A percentile compares a stretch with the other conserved stretches of the same genome.
These are phyloP conservation scores for Leptinotarsa juncta DNA, from an alignment of 2,888 invertebrate species.

Conservation along the genomic window DNA sequence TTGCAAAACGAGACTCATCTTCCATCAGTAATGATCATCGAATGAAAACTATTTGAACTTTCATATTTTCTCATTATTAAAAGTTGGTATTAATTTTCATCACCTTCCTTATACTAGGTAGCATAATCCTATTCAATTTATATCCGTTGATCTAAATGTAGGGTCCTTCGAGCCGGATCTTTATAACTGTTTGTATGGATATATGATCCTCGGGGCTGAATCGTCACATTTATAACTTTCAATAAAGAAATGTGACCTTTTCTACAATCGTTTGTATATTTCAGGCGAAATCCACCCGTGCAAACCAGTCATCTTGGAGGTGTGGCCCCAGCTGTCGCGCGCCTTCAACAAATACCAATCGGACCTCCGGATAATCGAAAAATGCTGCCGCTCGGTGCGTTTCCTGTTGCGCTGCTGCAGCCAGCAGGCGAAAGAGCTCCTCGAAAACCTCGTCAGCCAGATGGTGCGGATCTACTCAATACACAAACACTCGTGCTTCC, in stretches of 20 bases:
- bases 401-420: conserved; percentile 91
- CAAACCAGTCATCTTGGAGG: conserved; percentile 69
- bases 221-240: background rate
- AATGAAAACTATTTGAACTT: too few species aligned
- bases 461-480: conserved; percentile 82
- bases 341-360: conserved; percentile 82
- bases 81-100: too few species aligned
- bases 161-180: too few species aligned
- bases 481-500: conserved; percentile 90
- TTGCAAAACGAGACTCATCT: too few species aligned
- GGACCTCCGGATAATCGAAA: conserved; percentile 91
- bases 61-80: too few species aligned
- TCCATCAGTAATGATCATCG: too few species aligned
- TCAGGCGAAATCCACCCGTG: conserved; percentile 61
- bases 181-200: background rate
- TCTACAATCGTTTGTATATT: background rate
- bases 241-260: background rate
- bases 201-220: background rate
- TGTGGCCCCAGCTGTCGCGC: conserved; percentile 88
- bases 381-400: conserved; percentile 89
- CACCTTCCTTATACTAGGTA: too few species aligned
- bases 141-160: too few species aligned
- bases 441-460: conserved; percentile 86
- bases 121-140: too few species aligned
- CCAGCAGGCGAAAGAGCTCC: conserved; percentile 75